phyloP scores from a whole-genome alignment of 2,113 vertebrate species.

The Craseonycteris thonglongyai region DNA sequence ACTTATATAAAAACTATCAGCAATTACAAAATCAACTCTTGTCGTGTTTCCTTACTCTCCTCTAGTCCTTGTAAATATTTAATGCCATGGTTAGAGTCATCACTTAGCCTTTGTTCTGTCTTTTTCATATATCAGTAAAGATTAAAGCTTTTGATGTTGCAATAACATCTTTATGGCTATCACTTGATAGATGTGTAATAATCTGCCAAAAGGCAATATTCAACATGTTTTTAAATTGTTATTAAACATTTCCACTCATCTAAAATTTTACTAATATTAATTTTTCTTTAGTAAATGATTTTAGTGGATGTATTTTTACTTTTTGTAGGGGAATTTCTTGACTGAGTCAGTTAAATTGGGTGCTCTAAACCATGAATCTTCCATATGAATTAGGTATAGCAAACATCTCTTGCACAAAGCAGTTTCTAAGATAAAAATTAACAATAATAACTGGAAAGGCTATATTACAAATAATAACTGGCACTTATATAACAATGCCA shows the following conservation, averaged over 20 bases:
- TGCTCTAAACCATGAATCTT: neutral
- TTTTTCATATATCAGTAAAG: neutral
- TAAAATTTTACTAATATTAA: neutral
- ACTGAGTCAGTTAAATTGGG: neutral
- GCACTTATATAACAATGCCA: neutral
- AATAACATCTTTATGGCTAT: neutral
- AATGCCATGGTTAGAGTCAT: neutral
- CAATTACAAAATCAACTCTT: neutral
- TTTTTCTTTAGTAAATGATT: neutral
- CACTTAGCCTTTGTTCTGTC: neutral
- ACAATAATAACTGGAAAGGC: neutral
- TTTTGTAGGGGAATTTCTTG: neutral
- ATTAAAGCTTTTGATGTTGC: neutral
- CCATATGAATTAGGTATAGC: neutral
- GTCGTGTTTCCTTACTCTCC: neutral
- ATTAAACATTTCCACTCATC: neutral
- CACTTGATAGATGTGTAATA: neutral
- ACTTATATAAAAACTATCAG: neutral
- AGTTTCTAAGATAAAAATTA: neutral
- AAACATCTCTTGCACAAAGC: neutral
- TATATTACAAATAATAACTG: neutral
- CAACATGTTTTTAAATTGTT: neutral
- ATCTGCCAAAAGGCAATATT: neutral
- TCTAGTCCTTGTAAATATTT: neutral
- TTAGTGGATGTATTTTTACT: neutral